Conservation (phyloP, 2,113 vertebrate genomes). For the Apteryx mantelli region DNA sequence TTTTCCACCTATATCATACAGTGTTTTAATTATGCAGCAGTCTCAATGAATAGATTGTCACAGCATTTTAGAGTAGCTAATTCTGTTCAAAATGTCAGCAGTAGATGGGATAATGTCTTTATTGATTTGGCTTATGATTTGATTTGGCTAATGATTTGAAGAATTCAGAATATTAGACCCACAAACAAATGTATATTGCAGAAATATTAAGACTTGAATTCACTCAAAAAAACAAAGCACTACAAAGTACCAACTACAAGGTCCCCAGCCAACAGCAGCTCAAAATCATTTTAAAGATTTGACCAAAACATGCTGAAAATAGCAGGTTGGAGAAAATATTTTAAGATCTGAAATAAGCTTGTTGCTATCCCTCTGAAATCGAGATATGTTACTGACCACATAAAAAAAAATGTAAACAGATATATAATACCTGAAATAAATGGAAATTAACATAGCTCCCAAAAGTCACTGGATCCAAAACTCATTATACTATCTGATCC, state of each 20-base stretch:
- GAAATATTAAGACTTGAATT: not conserved
- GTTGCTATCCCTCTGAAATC: not conserved
- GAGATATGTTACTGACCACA: not conserved
- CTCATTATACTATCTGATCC: not conserved
- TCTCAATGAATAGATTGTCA: constrained; percentile 31
- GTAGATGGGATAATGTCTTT: not conserved
- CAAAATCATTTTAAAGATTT: not conserved
- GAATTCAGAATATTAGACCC: not conserved
- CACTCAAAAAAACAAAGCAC: not conserved
- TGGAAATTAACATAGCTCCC: not conserved
- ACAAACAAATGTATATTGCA: not conserved
- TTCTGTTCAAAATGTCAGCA: constrained; percentile 3
- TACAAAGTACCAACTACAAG: not conserved
- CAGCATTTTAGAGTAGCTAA: constrained; percentile 5
- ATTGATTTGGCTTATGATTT: not conserved
- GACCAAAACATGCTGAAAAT: not conserved
- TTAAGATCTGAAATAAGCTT: not conserved
- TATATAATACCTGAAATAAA: not conserved
- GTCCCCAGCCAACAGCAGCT: not conserved
- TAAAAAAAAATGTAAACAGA: not conserved
- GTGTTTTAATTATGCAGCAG: constrained; percentile 50
- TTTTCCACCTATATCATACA: constrained; percentile 4
- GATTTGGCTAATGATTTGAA: constrained; percentile 17
- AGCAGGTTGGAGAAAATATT: not conserved
- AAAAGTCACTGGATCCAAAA: not conserved